Conservation (phyloP, 2,797 vertebrate species). For the Enteromius unitaeniatus region DNA sequence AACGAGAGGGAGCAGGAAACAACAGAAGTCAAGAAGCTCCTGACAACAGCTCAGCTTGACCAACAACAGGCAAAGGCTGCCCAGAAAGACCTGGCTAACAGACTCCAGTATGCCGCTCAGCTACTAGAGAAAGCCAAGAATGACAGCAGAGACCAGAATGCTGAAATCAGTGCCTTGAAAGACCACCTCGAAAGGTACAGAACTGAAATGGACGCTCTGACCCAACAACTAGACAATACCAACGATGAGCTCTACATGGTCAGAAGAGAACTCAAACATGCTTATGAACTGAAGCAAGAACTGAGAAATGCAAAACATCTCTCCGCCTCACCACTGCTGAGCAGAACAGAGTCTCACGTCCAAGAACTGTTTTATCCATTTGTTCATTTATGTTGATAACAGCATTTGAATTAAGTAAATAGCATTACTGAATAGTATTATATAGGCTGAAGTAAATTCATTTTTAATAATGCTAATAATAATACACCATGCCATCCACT, state of each 20-base stretch:
- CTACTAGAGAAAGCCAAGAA: not conserved
- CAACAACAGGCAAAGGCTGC: not conserved
- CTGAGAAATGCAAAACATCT: not conserved
- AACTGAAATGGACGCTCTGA: not conserved
- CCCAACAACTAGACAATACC: not conserved
- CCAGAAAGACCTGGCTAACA: not conserved
- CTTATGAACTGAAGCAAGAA: not conserved
- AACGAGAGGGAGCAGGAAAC: not conserved
- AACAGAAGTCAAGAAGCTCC: not conserved
- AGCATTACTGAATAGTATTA: no score
- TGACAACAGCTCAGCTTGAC: not conserved
- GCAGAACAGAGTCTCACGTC: not conserved
- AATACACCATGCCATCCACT: no score
- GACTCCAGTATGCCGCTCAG: not conserved
- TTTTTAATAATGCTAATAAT: no score
- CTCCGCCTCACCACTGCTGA: not conserved
- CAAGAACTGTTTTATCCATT: no score
- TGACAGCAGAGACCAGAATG: not conserved
- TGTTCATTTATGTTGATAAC: no score
- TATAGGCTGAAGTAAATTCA: no score
- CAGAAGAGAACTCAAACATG: not conserved
- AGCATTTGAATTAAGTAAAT: no score
- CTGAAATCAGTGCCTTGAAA: not conserved
- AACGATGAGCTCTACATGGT: not conserved
- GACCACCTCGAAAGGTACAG: not conserved